These are phyloP conservation scores for Nasonia vitripennis DNA, from an alignment of 1,140 invertebrate genomes.

Conservation along the genomic window DNA sequence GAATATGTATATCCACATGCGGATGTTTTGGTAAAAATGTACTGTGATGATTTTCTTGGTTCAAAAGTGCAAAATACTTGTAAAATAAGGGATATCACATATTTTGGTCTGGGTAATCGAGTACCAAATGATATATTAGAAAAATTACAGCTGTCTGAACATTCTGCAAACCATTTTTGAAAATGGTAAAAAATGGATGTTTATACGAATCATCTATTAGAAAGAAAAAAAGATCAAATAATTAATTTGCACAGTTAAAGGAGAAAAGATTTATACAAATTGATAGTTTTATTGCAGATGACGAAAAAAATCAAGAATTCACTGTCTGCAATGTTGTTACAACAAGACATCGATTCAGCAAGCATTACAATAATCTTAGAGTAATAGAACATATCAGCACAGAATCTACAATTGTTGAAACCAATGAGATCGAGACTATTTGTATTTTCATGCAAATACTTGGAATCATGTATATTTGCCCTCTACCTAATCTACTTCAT, in stretches of 20 bases:
- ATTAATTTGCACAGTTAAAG: constrained; percentile 33
- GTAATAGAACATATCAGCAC: no score
- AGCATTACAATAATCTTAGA: no score
- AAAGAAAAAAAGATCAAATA: constrained; percentile 46
- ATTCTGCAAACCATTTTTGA: not conserved
- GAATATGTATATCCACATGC: no score
- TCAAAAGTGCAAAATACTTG: not conserved
- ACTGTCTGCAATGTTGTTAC: no score
- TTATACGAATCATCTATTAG: constrained; percentile 22
- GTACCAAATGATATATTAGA: no score
- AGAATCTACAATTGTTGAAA: no score
- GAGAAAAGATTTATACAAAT: constrained; percentile 16
- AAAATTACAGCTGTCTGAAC: not conserved
- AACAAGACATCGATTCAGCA: no score
- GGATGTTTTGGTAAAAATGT: no score
- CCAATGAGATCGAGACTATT: no score
- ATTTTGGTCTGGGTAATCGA: constrained; percentile 15
- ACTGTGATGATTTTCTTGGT: not conserved
- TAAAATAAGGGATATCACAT: constrained; percentile 12
- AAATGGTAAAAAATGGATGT: constrained; percentile 44
- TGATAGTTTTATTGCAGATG: constrained; percentile 16
- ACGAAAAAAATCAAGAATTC: not conserved
- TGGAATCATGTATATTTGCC: no score
- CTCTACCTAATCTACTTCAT: no score
- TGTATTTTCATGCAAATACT: no score